Conservation (phyloP, 1,140 invertebrate species). For the Campodea augens region DNA sequence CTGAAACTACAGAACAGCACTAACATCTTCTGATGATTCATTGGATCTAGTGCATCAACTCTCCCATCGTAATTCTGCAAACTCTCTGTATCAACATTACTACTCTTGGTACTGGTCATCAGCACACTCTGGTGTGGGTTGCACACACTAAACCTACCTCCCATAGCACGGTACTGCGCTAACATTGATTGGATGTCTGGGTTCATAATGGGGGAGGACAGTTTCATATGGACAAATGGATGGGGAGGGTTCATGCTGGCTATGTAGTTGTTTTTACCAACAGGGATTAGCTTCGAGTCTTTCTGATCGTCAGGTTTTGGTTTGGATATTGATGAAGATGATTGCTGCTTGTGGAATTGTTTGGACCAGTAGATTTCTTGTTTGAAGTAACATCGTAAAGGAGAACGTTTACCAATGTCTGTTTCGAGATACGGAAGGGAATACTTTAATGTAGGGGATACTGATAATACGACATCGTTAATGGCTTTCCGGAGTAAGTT, state of each 20-base stretch:
- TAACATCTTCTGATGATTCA: constrained; percentile 69
- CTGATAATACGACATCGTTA: constrained; percentile 52
- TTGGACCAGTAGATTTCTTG: constrained; percentile 57
- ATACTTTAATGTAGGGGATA: constrained; percentile 71
- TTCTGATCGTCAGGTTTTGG: no score
- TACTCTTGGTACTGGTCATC: background rate
- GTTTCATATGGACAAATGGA: constrained; percentile 45
- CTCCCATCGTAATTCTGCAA: constrained; percentile 15
- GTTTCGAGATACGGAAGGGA: constrained; percentile 77
- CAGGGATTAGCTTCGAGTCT: constrained; percentile 2
- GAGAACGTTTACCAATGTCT: constrained; percentile 53
- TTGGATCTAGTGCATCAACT: constrained; percentile 64
- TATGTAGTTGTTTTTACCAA: constrained; percentile 8
- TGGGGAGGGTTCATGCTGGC: constrained; percentile 27
- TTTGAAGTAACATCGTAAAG: constrained; percentile 54
- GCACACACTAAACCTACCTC: constrained; percentile 38
- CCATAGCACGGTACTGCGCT: constrained; percentile 68
- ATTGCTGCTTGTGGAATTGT: no score
- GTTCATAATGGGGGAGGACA: constrained; percentile 37
- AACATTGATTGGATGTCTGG: constrained; percentile 45
- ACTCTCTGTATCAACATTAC: no score
- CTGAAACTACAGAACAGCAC: constrained; percentile 87
- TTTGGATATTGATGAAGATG: no score
- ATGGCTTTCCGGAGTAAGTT: constrained; percentile 55
- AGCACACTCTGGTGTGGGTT: constrained; percentile 7